These are phyloP conservation scores for Halcyon chelicuti DNA, from an alignment of 2,797 vertebrate species.

Conservation along the genomic window DNA sequence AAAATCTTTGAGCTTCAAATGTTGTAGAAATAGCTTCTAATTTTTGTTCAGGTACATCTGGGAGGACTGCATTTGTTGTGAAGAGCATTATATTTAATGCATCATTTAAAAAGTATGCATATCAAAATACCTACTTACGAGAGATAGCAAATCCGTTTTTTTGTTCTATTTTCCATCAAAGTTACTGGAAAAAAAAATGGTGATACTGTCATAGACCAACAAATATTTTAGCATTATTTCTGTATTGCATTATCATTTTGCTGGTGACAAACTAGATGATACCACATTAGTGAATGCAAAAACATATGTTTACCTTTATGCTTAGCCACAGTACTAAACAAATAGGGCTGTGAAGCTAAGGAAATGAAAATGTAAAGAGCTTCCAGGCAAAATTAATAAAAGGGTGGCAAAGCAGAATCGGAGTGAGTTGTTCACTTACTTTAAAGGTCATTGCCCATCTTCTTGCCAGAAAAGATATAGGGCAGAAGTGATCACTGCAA, in stretches of 20 bases:
- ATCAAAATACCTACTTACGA: background rate
- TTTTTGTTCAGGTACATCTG: background rate
- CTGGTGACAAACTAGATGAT: background rate
- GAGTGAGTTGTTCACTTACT: background rate
- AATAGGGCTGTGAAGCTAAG: slow-evolving; percentile 2
- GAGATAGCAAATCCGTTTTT: background rate
- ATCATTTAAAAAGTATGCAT: background rate
- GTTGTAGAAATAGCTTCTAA: background rate
- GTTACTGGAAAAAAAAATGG: background rate
- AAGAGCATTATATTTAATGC: background rate
- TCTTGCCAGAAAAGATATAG: background rate
- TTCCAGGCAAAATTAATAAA: slow-evolving; percentile 55
- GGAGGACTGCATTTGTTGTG: background rate
- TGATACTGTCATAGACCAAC: background rate
- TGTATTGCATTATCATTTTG: background rate
- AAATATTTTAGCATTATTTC: background rate
- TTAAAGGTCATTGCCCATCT: slow-evolving; percentile 52
- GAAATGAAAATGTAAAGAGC: slow-evolving; percentile 51
- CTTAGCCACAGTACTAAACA: background rate
- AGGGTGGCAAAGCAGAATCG: background rate
- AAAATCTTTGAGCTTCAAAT: background rate
- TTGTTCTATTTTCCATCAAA: background rate
- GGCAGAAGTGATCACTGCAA: background rate
- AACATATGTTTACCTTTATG: slow-evolving; percentile 25
- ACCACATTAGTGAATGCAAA: background rate